A percentile compares a stretch with the other conserved stretches of the same genome.
Conservation (phyloP, 1,140 invertebrate genomes). For the Trichogramma pretiosum region DNA sequence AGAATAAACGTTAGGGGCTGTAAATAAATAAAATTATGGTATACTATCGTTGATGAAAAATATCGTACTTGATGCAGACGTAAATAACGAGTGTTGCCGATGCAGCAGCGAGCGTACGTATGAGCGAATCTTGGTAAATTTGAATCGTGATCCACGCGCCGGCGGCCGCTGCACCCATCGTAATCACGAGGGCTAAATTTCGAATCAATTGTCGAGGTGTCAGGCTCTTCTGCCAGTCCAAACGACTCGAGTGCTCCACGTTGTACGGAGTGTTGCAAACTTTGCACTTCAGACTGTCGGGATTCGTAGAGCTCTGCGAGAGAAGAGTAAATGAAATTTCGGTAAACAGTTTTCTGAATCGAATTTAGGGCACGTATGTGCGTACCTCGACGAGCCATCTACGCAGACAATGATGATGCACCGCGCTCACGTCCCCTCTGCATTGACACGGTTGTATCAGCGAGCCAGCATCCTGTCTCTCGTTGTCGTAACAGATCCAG, state of each 20-base stretch:
- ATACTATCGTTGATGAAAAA: too few relatives aligned
- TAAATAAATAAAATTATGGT: too few relatives aligned
- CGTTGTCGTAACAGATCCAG: conserved; percentile 88
- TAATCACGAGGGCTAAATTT: conserved; percentile 55
- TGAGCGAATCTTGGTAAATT: conserved; percentile 66
- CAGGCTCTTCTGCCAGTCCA: conserved; percentile 73
- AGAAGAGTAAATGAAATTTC: conserved; percentile 7
- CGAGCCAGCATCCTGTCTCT: conserved; percentile 64
- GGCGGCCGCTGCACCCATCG: conserved; percentile 65
- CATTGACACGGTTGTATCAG: conserved; percentile 85
- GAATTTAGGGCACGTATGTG: too few relatives aligned
- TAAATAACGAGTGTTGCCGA: conserved; percentile 73
- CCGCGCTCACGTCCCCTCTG: conserved; percentile 79
- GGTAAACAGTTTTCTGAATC: too few relatives aligned
- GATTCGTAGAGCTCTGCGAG: conserved; percentile 53
- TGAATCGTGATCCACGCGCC: conserved; percentile 75
- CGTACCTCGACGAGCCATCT: conserved; percentile 73
- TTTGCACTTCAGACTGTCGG: conserved; percentile 65
- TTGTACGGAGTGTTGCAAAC: conserved; percentile 71
- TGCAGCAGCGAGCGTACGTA: conserved; percentile 70
- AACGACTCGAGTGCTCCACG: conserved; percentile 59
- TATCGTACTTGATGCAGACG: conserved; percentile 71
- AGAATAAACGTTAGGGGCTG: too few relatives aligned
- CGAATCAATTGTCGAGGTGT: conserved; percentile 73
- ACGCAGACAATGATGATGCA: conserved; percentile 87